Conservation (phyloP, 1,140 invertebrate genomes). For the Cryptotermes secundus region DNA sequence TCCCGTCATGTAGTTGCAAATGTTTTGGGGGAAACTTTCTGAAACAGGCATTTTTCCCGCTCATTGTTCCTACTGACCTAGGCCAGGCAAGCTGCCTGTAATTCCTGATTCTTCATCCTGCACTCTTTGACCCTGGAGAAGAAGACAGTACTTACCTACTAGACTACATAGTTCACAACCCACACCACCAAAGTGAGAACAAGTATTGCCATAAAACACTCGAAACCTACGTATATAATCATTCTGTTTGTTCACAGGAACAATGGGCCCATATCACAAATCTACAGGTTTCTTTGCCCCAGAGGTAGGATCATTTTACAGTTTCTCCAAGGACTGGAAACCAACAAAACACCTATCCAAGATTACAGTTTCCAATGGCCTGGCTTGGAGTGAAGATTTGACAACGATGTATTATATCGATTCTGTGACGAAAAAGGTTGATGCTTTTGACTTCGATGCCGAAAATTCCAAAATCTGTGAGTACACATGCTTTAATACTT, state of each 20-base stretch:
- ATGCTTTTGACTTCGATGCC: slow-evolving; percentile 41
- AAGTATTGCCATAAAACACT: too few species aligned
- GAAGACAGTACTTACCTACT: too few species aligned
- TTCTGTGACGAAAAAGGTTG: slow-evolving; percentile 38
- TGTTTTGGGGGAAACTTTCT: too few species aligned
- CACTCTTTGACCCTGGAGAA: too few species aligned
- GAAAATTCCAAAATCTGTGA: slow-evolving; percentile 39
- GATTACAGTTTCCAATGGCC: slow-evolving; percentile 78
- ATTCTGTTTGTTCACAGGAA: slow-evolving; percentile 54
- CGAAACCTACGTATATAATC: too few species aligned
- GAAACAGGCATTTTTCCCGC: too few species aligned
- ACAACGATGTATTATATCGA: slow-evolving; percentile 68
- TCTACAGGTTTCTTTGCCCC: slow-evolving; percentile 48
- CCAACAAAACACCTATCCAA: slow-evolving; percentile 29
- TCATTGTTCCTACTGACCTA: too few species aligned
- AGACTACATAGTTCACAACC: too few species aligned
- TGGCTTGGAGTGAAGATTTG: slow-evolving; percentile 72
- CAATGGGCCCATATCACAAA: slow-evolving; percentile 63
- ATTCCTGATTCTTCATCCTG: too few species aligned
- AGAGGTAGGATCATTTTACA: slow-evolving; percentile 60
- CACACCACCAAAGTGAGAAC: too few species aligned
- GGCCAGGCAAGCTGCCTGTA: too few species aligned
- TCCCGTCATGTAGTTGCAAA: too few species aligned
- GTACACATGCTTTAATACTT: slow-evolving; percentile 30
- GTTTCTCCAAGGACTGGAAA: slow-evolving; percentile 43